Percentiles rank a stretch among this genome's conserved stretches.
These are phyloP conservation scores for Ptilodon capucinus DNA, from an alignment of 2,888 invertebrate species.

Conservation along the genomic window DNA sequence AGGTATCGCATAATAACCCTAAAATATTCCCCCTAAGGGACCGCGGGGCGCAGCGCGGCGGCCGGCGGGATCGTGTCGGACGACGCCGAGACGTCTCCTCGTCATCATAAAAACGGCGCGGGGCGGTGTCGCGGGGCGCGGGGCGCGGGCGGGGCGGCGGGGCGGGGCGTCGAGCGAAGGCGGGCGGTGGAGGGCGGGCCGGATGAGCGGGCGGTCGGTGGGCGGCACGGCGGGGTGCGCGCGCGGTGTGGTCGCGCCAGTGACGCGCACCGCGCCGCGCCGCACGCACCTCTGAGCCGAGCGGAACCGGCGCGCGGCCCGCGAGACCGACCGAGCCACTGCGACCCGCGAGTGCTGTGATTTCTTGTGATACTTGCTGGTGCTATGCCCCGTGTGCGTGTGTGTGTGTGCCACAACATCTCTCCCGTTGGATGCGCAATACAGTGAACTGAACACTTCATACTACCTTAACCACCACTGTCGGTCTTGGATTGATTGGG, in stretches of 20 bases:
- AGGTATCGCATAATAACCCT: too few species aligned
- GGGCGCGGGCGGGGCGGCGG: neutral
- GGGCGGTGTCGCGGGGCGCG: too few species aligned
- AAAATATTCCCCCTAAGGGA: too few species aligned
- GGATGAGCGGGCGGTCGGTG: conserved; percentile 10
- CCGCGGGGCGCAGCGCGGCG: too few species aligned
- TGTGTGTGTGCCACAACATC: conserved; percentile 3
- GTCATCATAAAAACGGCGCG: too few species aligned
- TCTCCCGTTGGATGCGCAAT: too few species aligned
- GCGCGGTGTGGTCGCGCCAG: conserved; percentile 28
- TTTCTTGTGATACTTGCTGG: conserved; percentile 10
- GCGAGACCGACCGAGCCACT: conserved; percentile 19
- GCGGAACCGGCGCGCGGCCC: too few species aligned
- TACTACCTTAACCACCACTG: too few species aligned
- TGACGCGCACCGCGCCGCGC: conserved; percentile 54
- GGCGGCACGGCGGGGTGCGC: conserved; percentile 13
- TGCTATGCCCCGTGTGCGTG: conserved; percentile 10
- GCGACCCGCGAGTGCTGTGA: conserved; percentile 31
- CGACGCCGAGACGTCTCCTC: too few species aligned
- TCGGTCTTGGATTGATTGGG: too few species aligned
- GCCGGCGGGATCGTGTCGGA: too few species aligned
- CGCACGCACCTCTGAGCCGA: conserved; percentile 33
- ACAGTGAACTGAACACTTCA: too few species aligned
- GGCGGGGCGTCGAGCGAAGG: conserved; percentile 7
- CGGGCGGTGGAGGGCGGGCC: conserved; percentile 5